Percentiles rank a stretch among this genome's conserved stretches.
phyloP scores from a whole-genome alignment of 2,113 vertebrate species.

The Sylvia atricapilla region DNA sequence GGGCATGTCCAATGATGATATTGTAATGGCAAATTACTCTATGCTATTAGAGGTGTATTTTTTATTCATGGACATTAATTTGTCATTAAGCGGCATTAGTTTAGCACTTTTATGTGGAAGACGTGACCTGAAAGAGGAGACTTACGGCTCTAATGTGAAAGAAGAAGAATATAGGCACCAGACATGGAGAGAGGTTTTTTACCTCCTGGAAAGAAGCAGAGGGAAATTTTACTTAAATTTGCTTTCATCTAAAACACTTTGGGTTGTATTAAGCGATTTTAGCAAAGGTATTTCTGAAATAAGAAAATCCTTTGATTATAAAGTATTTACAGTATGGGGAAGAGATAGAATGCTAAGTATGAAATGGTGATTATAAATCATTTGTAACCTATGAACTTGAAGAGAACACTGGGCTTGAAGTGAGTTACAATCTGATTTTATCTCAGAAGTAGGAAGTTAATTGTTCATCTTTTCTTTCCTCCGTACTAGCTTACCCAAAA shows the following conservation, averaged over 20 bases:
- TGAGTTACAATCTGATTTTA: background rate
- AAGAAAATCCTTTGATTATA: slow-evolving; percentile 9
- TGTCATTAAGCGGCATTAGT: slow-evolving; percentile 89
- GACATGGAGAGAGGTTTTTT: background rate
- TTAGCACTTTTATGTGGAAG: slow-evolving; percentile 85
- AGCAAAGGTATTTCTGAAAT: slow-evolving; percentile 17
- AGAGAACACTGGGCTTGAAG: background rate
- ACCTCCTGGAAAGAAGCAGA: background rate
- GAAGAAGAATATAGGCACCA: slow-evolving; percentile 42
- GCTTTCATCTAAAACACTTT: background rate
- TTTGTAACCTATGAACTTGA: slow-evolving; percentile 7
- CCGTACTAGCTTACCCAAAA: background rate
- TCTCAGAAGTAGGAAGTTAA: background rate
- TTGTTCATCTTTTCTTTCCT: slow-evolving; percentile 25
- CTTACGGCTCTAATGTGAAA: slow-evolving; percentile 57
- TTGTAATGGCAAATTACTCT: slow-evolving; percentile 90
- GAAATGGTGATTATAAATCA: slow-evolving; percentile 24
- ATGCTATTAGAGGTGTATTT: slow-evolving; percentile 88
- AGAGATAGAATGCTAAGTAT: background rate
- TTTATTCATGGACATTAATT: slow-evolving; percentile 91
- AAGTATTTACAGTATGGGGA: background rate
- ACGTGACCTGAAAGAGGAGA: slow-evolving; percentile 85
- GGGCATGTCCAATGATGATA: slow-evolving; percentile 91
- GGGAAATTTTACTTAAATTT: slow-evolving; percentile 1
- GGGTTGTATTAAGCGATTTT: background rate